Base-by-base conservation (phyloP, 1,140 invertebrate genomes). In the Drosophila setifemur region DNA sequence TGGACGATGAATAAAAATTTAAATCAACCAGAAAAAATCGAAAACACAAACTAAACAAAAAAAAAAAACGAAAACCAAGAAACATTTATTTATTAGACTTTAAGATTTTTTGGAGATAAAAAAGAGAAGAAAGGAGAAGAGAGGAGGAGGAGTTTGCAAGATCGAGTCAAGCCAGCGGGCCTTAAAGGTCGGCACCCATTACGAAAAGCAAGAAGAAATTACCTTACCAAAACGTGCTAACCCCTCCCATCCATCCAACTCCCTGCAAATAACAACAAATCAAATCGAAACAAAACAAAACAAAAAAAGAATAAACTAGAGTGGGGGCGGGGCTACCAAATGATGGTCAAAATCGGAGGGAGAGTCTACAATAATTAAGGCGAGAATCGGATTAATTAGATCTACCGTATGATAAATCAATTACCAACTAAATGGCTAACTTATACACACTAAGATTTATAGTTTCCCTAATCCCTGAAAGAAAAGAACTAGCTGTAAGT, bases 201-300 rank as follows among this genome's bases (percentile, higher is more conserved):
- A 77, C 73, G 73, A 82, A 73, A 82, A 82, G 78, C 77, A 82
- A 69, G 49, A 82, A 66, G 42, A 66, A 77, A 83, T 73, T 66
- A 83, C 70, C 78, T 83, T 83, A 74, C 60, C 54, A 66, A 81
- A 61, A 64, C 40, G 70, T 48, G 55, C 73, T 72, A 71, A 26
- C 44, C 37, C 50, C 16, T 18, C 7, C 33, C 14, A 37, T 37
- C 12, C 33, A 37, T 18, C 33, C 33, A 14, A 12, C 33, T 37
- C 9, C 1, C 12, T 16, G 16, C 7, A 37, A 16, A 37, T 8
- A 7, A 3, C 12, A 37, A 37, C 7, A 37, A 16, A 37, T 8
- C 12, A 37, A 37, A 37, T 5, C 1, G 29, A n/a, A n/a, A 33
- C n/a, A 8, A 12, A 33, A 12, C 11, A 31, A 33, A 33, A 33